phyloP scores from a whole-genome alignment of 2,888 invertebrate genomes.

The Norana najaformis region DNA sequence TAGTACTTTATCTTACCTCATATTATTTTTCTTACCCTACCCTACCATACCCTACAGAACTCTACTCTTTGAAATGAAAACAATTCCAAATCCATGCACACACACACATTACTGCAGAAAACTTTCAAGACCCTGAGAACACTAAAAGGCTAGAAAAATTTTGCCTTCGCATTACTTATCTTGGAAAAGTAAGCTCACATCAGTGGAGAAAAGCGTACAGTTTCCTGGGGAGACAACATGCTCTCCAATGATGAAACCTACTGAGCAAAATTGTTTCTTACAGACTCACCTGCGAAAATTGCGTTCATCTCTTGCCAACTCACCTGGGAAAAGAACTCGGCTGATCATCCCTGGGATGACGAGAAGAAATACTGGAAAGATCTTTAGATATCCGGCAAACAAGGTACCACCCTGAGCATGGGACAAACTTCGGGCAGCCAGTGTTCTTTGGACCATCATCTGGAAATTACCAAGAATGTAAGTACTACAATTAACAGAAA shows the following conservation, averaged over 20 bases:
- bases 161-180: background rate
- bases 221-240: background rate
- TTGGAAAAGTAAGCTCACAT: background rate
- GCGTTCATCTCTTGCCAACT: background rate
- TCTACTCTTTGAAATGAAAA: background rate
- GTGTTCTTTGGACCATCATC: slow-evolving; percentile 48
- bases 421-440: slow-evolving; percentile 65
- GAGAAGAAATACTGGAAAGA: slow-evolving; percentile 65
- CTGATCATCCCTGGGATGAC: slow-evolving; percentile 67
- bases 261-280: background rate
- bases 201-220: background rate
- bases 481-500: background rate
- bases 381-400: slow-evolving; percentile 65
- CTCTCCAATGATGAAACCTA: background rate
- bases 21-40: background rate
- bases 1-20: too few species aligned
- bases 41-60: background rate
- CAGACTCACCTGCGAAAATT: background rate
- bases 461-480: slow-evolving; percentile 28
- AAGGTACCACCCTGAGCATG: slow-evolving; percentile 66
- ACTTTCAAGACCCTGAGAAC: background rate
- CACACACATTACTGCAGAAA: background rate
- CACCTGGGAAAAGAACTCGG: slow-evolving; percentile 64
- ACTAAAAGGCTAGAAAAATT: background rate
- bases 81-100: background rate